phyloP scores from a whole-genome alignment of 2,797 vertebrate genomes.

The Scomberomorus guttatus region DNA sequence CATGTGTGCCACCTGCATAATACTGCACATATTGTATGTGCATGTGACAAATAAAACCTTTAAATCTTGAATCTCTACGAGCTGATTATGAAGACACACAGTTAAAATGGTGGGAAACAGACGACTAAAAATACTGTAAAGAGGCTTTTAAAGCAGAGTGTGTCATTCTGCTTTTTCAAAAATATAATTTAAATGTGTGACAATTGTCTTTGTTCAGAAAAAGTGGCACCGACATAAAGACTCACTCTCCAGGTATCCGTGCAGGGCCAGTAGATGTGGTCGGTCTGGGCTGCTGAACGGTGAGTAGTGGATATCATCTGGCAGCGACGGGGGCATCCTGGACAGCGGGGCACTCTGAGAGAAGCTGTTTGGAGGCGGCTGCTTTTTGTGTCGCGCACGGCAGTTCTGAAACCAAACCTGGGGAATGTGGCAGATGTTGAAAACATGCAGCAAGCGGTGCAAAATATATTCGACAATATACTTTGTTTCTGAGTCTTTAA shows the following conservation, averaged over 20 bases:
- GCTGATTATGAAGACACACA: background rate
- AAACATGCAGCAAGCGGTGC: background rate
- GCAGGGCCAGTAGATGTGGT: slow-evolving; percentile 95
- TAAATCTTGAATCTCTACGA: background rate
- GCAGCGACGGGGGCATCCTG: slow-evolving; percentile 94
- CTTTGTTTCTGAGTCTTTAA: slow-evolving; percentile 1
- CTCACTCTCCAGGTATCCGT: slow-evolving; percentile 98
- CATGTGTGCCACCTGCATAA: background rate
- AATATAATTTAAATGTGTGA: background rate
- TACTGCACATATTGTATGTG: too few species aligned
- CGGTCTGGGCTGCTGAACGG: slow-evolving; percentile 96
- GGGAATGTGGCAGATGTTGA: slow-evolving; percentile 51
- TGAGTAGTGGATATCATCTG: slow-evolving; percentile 96
- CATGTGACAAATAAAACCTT: background rate
- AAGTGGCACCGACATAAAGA: background rate
- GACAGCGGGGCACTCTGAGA: slow-evolving; percentile 91
- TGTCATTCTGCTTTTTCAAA: background rate
- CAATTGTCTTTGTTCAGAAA: background rate
- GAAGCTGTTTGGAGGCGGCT: slow-evolving; percentile 92
- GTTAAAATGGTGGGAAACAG: background rate
- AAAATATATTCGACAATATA: background rate
- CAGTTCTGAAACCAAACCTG: slow-evolving; percentile 99
- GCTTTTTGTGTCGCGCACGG: slow-evolving; percentile 99
- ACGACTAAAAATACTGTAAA: background rate
- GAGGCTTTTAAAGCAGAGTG: background rate